Base-by-base conservation (phyloP, 2,888 invertebrate genomes). In the Silvanus unidentatus region DNA sequence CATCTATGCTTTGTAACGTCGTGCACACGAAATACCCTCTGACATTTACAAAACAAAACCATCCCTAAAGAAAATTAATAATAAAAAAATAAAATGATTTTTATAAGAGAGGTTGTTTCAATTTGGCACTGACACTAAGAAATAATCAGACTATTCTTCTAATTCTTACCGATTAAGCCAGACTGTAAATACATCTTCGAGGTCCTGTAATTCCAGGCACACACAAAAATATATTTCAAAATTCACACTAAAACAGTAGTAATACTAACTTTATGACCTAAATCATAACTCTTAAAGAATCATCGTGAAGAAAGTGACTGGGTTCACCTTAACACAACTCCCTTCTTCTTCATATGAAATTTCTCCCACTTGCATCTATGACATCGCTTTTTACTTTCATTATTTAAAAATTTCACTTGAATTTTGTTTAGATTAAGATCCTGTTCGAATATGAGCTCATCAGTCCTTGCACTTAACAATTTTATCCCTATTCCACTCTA, bases 291-390 rank as follows among this genome's bases (percentile, higher is more conserved):
- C 55, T 55, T 58, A 63, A 66, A 66, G 66, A 66, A 63, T 57
- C 53, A 55, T 53, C 53, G 57, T 61, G 63, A 70, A 70, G 70
- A 70, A 70, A 70, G 70, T 69, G 68, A 69, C 62, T 65, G 49
- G 47, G 51, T 48, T 46, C 52, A 32, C 49, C 60, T 59, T 62
- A 53, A 58, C 62, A 63, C 63, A 22, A 22, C 32, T 16, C 67
- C 66, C 68, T 66, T 65, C 68, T 64, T 61, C 58, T 53, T 61
- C 44, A 50, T 37, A 37, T 37, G 12, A 32, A 60, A 64, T 68
- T 65, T 68, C 69, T 70, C 70, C 69, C 69, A 70, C 69, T 64
- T 57, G 54, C 52, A 54, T 54, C 55, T 47, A 46, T 55, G 49
- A 54, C 55, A 55, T 60, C 55, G 60, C 63, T 62, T 69, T 68